Evolutionary conservation across 2,888 invertebrate genomes (phyloP), one percentile per base, ranked within the genome.

Genomic region (Geotrupes spiniger): DNA sequence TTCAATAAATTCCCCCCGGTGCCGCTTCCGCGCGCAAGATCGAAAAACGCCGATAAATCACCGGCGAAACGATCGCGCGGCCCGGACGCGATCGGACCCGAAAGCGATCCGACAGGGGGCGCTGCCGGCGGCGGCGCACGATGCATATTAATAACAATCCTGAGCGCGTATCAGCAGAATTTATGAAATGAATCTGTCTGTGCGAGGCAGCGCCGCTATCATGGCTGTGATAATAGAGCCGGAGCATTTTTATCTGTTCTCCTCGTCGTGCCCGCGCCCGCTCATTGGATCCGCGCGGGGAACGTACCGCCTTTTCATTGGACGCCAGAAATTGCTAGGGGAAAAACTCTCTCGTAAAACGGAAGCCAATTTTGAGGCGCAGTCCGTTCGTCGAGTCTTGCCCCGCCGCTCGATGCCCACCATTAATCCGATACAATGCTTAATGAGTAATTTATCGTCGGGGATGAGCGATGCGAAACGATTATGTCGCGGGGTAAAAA

Each of bases 311-410:
- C 49, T 50, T 57, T 53, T 59, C 53, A 68, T 69, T 69, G 71
- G 68, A 63, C 69, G 72, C 71, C 74, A 53, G 75, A 78, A 78
- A 78, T 77, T 77, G 77, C 74, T 70, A 69, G 73, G 74, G 76
- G 73, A 64, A 63, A 69, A 70, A 73, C 70, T 69, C 54, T n/a
- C n/a, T 58, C 63, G 64, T 65, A 65, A 66, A 66, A 66, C 65
- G 63, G 58, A 61, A 62, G 62, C 60, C 65, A 63, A 65, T 65
- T 63, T 62, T 53, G n/a, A 54, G 55, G 52, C 53, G 39, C 51
- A 52, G 40, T 45, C 37, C 54, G 51, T 48, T 56, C 57, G n/a
- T 3, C 41, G 10, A 56, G 40, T 33, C 49, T 36, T 58, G 42
- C 49, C 45, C 50, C 31, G 29, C 15, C 36, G 14, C 25, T 25